A percentile compares a stretch with the other conserved stretches of the same genome.
Conservation (phyloP, 2,113 vertebrate genomes). For the Rallus limicola region DNA sequence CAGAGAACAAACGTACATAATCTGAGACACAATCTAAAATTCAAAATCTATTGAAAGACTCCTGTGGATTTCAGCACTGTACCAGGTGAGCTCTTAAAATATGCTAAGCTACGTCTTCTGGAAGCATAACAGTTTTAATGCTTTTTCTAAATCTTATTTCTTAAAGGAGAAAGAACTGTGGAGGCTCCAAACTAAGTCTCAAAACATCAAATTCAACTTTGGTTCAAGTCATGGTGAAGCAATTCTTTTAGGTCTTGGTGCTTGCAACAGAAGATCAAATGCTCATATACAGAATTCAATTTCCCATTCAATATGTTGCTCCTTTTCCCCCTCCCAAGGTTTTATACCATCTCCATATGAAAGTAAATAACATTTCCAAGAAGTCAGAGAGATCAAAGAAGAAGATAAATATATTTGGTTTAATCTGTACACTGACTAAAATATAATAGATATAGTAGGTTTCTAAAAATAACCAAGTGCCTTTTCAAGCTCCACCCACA, state of each 20-base stretch:
- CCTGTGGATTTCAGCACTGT: not conserved
- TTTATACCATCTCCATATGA: conserved; percentile 85
- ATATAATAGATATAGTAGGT: not conserved
- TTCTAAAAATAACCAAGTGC: not conserved
- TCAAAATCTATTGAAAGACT: not conserved
- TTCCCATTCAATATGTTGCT: not conserved
- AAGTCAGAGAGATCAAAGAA: conserved; percentile 84
- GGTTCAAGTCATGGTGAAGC: not conserved
- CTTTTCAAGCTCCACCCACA: not conserved
- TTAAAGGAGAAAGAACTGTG: not conserved
- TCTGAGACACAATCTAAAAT: not conserved
- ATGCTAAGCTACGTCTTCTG: not conserved
- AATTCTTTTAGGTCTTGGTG: not conserved
- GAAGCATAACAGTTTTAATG: not conserved
- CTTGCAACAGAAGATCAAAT: not conserved
- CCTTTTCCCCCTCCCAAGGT: conserved; percentile 61
- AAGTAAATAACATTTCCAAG: conserved; percentile 88
- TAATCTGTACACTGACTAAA: not conserved
- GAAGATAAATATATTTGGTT: conserved; percentile 76
- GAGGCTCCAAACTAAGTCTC: not conserved
- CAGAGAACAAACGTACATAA: not conserved
- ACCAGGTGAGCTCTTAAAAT: not conserved
- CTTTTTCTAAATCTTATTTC: not conserved
- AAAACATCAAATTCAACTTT: not conserved
- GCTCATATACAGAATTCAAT: not conserved